Evolutionary conservation across 2,888 invertebrate genomes (phyloP), one percentile per base, ranked within the genome.

Genomic region (Phania funesta): DNA sequence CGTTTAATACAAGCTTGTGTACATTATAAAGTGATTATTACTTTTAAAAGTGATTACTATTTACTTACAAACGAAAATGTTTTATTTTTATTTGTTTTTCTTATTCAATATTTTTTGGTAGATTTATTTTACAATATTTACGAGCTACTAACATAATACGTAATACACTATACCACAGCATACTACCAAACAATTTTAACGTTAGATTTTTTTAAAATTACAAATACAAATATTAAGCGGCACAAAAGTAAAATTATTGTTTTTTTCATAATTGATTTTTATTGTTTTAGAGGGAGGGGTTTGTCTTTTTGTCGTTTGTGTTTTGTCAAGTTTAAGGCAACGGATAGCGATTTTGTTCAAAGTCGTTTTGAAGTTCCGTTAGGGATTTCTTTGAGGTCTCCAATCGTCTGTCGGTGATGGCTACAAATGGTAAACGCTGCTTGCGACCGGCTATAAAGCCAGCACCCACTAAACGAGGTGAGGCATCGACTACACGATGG

Each of bases 281-380:
- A 73, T 79, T 71, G 71, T 79, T 68, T 71, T 32, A 32, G 26
- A 44, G 56, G 67, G 73, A 70, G 73, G 75, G 75, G 56, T 26
- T 80, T 77, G 46, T 56, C 74, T 79, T 41, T 64, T 44, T 78
- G 65, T 78, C 54, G 41, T 41, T 65, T 64, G 46, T 29, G 50
- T 52, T 74, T 77, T 64, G 52, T 65, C 58, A 75, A 82, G 83
- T 88, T 88, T 88, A 90, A 89, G 90, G 90, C 89, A 90, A 88
- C 86, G 90, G 90, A 87, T 88, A 90, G 87, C 89, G 87, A 87
- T 90, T 90, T 86, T 90, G 89, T 87, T 90, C 89, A 85, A 88
- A 90, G 86, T 91, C 89, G 85, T 88, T 89, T 84, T 87, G 89
- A 62, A 86, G 88, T 77, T 87, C 87, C 50, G 80, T 76, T 60